These are phyloP conservation scores for Emys orbicularis DNA, from an alignment of 2,797 vertebrate genomes.

Conservation along the genomic window DNA sequence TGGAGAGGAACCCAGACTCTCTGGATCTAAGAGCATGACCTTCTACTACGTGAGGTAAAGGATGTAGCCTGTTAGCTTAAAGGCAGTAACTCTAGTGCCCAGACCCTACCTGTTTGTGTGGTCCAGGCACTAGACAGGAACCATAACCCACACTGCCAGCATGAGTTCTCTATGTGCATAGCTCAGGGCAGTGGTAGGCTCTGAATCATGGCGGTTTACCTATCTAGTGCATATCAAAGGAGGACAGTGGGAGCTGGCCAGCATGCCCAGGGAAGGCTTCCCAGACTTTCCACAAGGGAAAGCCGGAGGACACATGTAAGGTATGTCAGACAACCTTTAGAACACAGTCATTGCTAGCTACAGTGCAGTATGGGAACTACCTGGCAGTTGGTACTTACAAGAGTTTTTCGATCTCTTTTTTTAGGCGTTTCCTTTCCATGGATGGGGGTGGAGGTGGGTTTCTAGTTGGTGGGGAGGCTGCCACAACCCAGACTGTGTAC, in stretches of 20 bases:
- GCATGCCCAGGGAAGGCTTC: background rate
- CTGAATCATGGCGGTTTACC: background rate
- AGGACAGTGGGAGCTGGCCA: background rate
- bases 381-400: slow-evolving; percentile 70
- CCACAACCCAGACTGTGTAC: background rate
- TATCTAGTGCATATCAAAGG: background rate
- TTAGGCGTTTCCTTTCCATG: slow-evolving; percentile 77
- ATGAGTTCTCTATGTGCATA: background rate
- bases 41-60: background rate
- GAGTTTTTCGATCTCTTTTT: slow-evolving; percentile 77
- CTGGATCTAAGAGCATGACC: background rate
- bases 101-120: background rate
- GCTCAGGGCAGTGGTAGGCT: background rate
- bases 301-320: background rate
- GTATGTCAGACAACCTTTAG: background rate
- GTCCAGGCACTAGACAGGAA: background rate
- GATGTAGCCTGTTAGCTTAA: background rate
- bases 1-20: background rate
- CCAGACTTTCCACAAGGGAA: background rate
- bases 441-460: background rate
- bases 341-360: background rate
- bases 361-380: background rate
- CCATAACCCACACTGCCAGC: background rate
- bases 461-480: background rate
- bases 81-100: background rate